Evolutionary conservation across 2,888 invertebrate species (phyloP).

Genomic region (Agrotis ipsilon): DNA sequence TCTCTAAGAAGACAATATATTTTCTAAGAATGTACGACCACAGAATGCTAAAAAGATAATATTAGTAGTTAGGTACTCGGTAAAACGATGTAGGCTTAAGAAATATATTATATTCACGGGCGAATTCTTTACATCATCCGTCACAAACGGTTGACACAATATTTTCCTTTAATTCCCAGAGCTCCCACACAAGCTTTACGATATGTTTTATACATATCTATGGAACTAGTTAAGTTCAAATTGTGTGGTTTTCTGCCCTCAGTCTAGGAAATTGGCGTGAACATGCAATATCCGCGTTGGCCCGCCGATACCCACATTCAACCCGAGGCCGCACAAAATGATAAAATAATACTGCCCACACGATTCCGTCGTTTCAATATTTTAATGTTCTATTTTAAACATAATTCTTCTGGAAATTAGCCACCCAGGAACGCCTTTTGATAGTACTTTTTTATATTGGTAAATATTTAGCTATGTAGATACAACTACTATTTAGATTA

Average conservation of each 20-base stretch:
- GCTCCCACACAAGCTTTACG: not conserved
- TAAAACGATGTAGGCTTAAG: constrained; percentile 5
- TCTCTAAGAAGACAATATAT: too few relatives aligned
- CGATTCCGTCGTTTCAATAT: constrained; percentile 31
- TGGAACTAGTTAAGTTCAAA: constrained; percentile 52
- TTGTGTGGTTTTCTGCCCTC: constrained; percentile 59
- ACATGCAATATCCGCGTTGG: constrained; percentile 74
- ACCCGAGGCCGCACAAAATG: constrained; percentile 63
- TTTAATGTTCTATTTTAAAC: constrained; percentile 32
- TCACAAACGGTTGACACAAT: constrained; percentile 37
- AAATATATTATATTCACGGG: constrained; percentile 7
- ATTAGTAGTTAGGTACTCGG: not conserved
- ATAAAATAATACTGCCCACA: constrained; percentile 65
- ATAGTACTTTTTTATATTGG: not conserved
- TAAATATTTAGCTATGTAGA: not conserved
- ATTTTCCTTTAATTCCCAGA: constrained; percentile 36
- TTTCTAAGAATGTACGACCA: not conserved
- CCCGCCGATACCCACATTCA: constrained; percentile 59
- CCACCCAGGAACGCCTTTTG: not conserved
- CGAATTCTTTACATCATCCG: constrained; percentile 13
- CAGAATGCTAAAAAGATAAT: not conserved
- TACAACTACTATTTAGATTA: not conserved
- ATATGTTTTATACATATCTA: constrained; percentile 18
- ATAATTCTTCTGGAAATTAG: constrained; percentile 22
- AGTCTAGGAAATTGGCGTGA: constrained; percentile 70